Conservation (phyloP, 2,113 vertebrate species). For the Atractosteus spatula region DNA sequence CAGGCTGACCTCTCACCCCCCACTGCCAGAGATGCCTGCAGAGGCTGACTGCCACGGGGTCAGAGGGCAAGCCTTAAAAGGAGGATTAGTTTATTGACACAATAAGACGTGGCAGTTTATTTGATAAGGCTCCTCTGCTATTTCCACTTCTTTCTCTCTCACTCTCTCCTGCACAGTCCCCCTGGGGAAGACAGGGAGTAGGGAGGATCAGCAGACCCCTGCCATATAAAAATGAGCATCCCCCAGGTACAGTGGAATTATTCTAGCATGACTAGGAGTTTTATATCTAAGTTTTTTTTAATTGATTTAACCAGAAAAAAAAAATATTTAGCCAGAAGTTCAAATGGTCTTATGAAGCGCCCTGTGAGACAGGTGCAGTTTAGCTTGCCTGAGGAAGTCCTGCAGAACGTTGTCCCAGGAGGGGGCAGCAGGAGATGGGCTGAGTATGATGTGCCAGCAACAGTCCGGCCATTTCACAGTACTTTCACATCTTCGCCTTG, state of each 20-base stretch:
- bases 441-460: too few relatives aligned
- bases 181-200: constrained; percentile 48
- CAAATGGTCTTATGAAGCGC: too few relatives aligned
- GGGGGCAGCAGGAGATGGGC: too few relatives aligned
- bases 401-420: too few relatives aligned
- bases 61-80: constrained; percentile 67
- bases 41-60: constrained; percentile 52
- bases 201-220: constrained; percentile 42
- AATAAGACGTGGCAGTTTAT: constrained; percentile 77
- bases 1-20: constrained; percentile 40
- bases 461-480: too few relatives aligned
- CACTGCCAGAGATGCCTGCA: constrained; percentile 47
- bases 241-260: constrained; percentile 25
- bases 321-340: too few relatives aligned
- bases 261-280: too few relatives aligned
- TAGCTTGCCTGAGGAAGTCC: too few relatives aligned
- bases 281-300: too few relatives aligned
- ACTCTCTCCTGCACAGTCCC: constrained; percentile 47
- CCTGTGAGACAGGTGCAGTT: too few relatives aligned
- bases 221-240: constrained; percentile 50
- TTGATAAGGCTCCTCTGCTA: constrained; percentile 62
- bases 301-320: too few relatives aligned
- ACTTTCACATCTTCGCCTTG: too few relatives aligned
- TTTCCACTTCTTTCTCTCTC: constrained; percentile 46
- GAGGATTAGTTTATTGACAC: constrained; percentile 71